Evolutionary conservation across 2,888 invertebrate genomes (phyloP), one percentile per base, ranked within the genome.

Genomic region (Hypolimnas misippus): DNA sequence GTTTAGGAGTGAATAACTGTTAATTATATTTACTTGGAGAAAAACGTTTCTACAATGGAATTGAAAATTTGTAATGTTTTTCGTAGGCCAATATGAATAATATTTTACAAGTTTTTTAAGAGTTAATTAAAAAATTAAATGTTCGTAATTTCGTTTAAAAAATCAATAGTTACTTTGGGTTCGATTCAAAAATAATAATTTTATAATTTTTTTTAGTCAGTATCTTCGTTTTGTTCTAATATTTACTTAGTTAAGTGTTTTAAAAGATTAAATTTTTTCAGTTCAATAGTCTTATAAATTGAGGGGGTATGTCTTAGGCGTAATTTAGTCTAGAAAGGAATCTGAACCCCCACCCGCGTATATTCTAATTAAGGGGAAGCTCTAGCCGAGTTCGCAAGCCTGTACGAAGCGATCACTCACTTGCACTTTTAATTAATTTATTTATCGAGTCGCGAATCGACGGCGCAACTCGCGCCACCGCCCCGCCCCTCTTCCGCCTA

Each of bases 381-480:
- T 82, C 77, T 82, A 83, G 70, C 77, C 73, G 79, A 82, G 78
- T 82, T 83, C 82, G 80, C 83, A 84, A 86, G 87, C 75, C 74
- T 87, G 87, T 88, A 88, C 82, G 84, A 83, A 78, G 76, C 87
- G 87, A 91, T 92, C 92, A 87, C 87, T 92, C 90, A 92, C 92
- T 92, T 91, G 91, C 91, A 92, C 92, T 92, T 92, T 91, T 92
- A 92, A 92, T 92, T 92, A 92, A 92, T 92, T 92, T 91, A 92
- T 92, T 92, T 92, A 92, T 92, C 84, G 91, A 84, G 87, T 89
- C 89, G 89, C 86, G 86, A 82, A 86, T 87, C 90, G 89, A 91
- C 91, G 88, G 89, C 89, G 91, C 91, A 89, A 89, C 87, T 87
- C 91, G 88, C 81, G 87, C 81, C 78, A 80, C 76, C 86, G 83